Base-by-base conservation (phyloP, 1,140 invertebrate species). In the Choristoneura fumiferana region DNA sequence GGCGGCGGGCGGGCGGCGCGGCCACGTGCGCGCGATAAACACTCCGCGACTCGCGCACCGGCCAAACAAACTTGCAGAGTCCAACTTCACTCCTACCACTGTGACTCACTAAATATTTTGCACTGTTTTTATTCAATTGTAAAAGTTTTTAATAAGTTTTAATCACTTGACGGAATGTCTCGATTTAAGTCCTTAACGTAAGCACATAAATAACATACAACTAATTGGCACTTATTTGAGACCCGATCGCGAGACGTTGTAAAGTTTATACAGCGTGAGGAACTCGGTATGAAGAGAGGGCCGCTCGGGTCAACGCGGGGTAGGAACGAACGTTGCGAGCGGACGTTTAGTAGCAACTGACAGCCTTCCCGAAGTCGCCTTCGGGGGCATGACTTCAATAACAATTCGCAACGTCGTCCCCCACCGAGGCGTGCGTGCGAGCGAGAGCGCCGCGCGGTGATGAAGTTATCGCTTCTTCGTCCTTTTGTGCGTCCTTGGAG, bases 351-450 rank as follows among this genome's bases (percentile, higher is more conserved):
- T 76, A 84, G 76, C 84, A 84, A 88, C 85, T 88, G 85, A 88
- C 82, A 87, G 85, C 83, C 85, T 87, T 88, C 85, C 85, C 83
- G 82, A 85, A 87, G 82, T 88, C 84, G 85, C 84, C 85, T 88
- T 86, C 82, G 83, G 85, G 85, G 85, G 83, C 83, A 86, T 86
- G 85, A 88, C 85, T 88, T 86, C 85, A 86, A 88, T 88, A 88
- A 88, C 85, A 88, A 88, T 88, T 88, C 85, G 85, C 85, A 88
- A 88, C 81, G 82, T 87, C 81, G 85, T 85, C 85, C 83, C 84
- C 85, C 85, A 84, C 83, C 81, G 80, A 66, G 69, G 71, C 78
- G 73, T 71, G 72, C 72, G 84, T 78, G 84, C 74, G 82, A 85
- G 79, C 60, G 82, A 86, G 85, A 88, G 61, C 71, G 63, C 55